Evolutionary conservation across 2,113 vertebrate genomes (phyloP).

Genomic region (Eubucco bourcierii): DNA sequence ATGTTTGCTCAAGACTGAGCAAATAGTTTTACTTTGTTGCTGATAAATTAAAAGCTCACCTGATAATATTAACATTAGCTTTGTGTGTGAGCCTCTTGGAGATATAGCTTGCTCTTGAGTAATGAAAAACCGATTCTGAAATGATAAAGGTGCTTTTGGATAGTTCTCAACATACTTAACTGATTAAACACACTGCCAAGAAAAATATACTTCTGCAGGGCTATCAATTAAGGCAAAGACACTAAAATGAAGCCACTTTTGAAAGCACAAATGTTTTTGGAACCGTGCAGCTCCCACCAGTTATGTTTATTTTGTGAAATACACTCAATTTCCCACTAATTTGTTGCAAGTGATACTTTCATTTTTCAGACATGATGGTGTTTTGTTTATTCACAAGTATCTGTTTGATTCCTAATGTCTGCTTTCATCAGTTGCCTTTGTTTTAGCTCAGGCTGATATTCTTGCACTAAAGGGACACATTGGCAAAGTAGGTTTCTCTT

Average conservation of each 20-base stretch:
- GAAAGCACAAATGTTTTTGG: constrained; percentile 41
- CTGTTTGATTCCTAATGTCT: constrained; percentile 1
- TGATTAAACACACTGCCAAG: constrained; percentile 45
- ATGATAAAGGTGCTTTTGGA: constrained; percentile 1
- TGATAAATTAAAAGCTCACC: constrained; percentile 41
- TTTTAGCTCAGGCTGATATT: not conserved
- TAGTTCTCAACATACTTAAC: constrained; percentile 47
- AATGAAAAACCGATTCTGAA: constrained; percentile 44
- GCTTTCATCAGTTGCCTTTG: not conserved
- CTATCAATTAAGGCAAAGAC: constrained; percentile 52
- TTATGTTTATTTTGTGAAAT: constrained; percentile 39
- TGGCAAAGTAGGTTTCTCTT: not conserved
- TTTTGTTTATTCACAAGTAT: not conserved
- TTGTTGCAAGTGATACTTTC: constrained; percentile 6
- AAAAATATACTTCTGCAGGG: constrained; percentile 39
- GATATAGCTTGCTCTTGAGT: constrained; percentile 34
- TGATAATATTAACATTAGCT: constrained; percentile 35
- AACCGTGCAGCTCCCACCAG: constrained; percentile 16
- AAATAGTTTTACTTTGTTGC: constrained; percentile 11
- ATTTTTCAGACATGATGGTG: not conserved
- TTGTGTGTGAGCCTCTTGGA: constrained; percentile 26
- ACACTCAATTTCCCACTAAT: constrained; percentile 8
- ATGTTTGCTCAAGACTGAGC: constrained; percentile 38
- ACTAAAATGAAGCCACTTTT: constrained; percentile 9
- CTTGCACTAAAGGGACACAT: not conserved